Evolutionary conservation across 2,797 vertebrate species (phyloP).

Genomic region (Pantherophis alleghaniensis): DNA sequence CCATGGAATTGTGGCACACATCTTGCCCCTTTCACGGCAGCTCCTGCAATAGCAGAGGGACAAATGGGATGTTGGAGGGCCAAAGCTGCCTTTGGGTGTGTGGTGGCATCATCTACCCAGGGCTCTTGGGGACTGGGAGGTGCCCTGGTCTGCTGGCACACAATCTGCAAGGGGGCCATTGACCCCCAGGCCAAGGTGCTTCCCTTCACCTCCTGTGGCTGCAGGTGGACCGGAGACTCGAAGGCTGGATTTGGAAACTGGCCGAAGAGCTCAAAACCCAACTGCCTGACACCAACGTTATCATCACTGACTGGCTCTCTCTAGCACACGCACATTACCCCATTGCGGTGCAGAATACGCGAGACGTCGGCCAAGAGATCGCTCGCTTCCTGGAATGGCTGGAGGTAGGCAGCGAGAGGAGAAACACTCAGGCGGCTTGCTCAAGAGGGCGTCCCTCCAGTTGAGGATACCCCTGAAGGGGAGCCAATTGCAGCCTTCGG

Average conservation of each 20-base stretch:
- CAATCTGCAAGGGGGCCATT: background rate
- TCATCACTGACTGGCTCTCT: slow-evolving; percentile 84
- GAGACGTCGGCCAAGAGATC: slow-evolving; percentile 84
- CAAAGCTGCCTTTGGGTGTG: background rate
- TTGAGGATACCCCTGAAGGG: background rate
- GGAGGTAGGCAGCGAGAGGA: slow-evolving; percentile 73
- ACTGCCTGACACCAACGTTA: slow-evolving; percentile 77
- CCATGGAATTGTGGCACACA: background rate
- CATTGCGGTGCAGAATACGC: slow-evolving; percentile 81
- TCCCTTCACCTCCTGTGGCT: background rate
- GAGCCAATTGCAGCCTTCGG: background rate
- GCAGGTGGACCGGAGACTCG: slow-evolving; percentile 85
- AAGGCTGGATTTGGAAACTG: slow-evolving; percentile 84
- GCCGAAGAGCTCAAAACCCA: slow-evolving; percentile 77
- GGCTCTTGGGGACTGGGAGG: background rate
- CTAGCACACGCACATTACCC: slow-evolving; percentile 86
- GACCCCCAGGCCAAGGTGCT: background rate
- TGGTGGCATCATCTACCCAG: background rate
- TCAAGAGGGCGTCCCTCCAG: background rate
- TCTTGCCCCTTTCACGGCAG: background rate
- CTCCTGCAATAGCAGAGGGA: background rate
- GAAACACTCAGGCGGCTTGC: background rate
- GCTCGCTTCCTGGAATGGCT: slow-evolving; percentile 83
- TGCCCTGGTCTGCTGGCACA: background rate
- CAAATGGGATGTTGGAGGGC: no score